phyloP scores from a whole-genome alignment of 2,113 vertebrate species.

The Suricata suricatta region DNA sequence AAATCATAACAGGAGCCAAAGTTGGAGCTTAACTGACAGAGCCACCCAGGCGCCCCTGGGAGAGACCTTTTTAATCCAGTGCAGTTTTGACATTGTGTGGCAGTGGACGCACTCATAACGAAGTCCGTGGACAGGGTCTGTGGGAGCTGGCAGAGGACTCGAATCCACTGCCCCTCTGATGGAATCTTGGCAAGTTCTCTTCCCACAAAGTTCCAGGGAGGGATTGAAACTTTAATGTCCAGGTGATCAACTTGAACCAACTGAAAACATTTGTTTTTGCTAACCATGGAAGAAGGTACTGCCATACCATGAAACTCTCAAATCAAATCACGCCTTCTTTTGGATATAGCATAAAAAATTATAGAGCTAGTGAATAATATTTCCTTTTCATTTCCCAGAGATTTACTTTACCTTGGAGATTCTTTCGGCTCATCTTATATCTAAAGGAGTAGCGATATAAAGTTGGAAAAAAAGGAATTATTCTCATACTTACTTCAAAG shows the following conservation, averaged over 20 bases:
- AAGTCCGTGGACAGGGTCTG: not conserved
- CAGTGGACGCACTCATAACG: fast-evolving
- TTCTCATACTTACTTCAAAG: not conserved
- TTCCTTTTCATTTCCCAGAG: not conserved
- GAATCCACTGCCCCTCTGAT: not conserved
- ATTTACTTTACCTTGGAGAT: not conserved
- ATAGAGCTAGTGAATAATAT: not conserved
- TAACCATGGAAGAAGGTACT: not conserved
- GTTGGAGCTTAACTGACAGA: too few species aligned
- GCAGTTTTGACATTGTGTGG: not conserved
- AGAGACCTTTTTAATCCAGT: not conserved
- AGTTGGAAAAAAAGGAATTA: not conserved
- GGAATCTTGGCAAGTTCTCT: not conserved
- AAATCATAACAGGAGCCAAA: too few species aligned
- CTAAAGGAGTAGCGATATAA: not conserved
- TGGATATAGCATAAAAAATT: not conserved
- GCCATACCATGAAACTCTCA: not conserved
- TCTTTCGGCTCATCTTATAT: not conserved
- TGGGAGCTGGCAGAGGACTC: not conserved
- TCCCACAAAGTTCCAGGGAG: not conserved
- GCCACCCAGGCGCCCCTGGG: too few species aligned
- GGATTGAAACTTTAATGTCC: not conserved
- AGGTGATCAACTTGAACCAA: not conserved
- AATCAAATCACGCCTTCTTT: not conserved
- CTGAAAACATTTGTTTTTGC: not conserved